A percentile compares a stretch with the other conserved stretches of the same genome.
phyloP scores from a whole-genome alignment of 2,113 vertebrate species.

The Ia io region DNA sequence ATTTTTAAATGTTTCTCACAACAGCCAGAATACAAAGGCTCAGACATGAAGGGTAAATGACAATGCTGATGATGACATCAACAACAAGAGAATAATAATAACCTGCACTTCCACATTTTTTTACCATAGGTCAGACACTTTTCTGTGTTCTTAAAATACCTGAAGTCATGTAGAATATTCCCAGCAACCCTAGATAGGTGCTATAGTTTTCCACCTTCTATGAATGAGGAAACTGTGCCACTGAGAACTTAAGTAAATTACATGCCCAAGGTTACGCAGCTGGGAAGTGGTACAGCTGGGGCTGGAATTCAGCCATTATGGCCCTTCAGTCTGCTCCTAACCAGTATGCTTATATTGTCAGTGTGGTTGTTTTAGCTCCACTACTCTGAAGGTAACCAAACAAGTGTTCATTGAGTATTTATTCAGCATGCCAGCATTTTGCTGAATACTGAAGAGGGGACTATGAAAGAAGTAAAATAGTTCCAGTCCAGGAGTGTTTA shows the following conservation, averaged over 20 bases:
- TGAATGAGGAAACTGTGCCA: not conserved
- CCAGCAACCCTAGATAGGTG: not conserved
- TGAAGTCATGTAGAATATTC: not conserved
- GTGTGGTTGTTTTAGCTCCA: not conserved
- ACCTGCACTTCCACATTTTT: not conserved
- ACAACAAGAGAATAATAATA: not conserved
- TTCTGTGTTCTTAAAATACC: not conserved
- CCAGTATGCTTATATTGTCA: not conserved
- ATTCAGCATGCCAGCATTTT: not conserved
- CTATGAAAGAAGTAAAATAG: not conserved
- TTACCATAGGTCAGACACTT: not conserved
- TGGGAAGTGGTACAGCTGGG: not conserved
- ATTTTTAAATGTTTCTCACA: not conserved
- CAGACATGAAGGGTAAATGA: not conserved
- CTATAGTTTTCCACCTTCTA: not conserved
- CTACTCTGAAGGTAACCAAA: not conserved
- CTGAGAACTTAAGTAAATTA: not conserved
- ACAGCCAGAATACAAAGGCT: not conserved
- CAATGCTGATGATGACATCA: not conserved
- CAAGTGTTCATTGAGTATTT: not conserved
- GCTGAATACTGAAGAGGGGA: not conserved
- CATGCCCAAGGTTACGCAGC: not conserved
- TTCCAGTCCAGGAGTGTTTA: not conserved
- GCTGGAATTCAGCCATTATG: not conserved
- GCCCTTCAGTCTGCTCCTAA: not conserved